Evolutionary conservation across 2,888 invertebrate species (phyloP).

Genomic region (Microctonus aethiopoides): DNA sequence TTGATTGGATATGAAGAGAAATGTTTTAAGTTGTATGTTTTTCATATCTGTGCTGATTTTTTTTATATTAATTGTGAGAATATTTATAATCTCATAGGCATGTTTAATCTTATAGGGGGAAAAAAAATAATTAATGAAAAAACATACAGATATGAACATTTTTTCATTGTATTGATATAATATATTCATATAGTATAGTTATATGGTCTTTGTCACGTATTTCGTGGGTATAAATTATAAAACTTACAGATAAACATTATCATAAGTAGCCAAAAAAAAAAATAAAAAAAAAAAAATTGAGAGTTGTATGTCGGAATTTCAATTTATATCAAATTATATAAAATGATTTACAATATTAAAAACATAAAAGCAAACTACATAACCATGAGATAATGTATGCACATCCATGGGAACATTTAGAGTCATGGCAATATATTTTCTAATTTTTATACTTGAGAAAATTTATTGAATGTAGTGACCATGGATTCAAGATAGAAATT

Average conservation of each 20-base stretch:
- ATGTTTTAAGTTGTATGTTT: neutral
- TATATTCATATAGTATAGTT: too few species aligned
- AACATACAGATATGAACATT: neutral
- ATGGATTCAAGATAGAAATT: neutral
- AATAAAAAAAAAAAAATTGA: too few species aligned
- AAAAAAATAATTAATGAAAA: neutral
- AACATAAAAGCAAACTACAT: neutral
- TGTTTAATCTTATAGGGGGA: neutral
- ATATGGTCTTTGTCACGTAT: too few species aligned
- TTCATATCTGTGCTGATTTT: neutral
- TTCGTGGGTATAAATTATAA: too few species aligned
- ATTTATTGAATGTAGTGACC: neutral
- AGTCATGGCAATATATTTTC: neutral
- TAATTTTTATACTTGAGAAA: neutral
- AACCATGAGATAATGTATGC: neutral
- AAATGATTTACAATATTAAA: neutral
- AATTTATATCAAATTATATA: too few species aligned
- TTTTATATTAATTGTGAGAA: neutral
- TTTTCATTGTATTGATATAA: too few species aligned
- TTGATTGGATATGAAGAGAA: neutral
- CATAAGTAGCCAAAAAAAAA: too few species aligned
- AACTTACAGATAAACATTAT: too few species aligned
- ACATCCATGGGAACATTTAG: neutral
- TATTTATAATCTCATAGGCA: neutral
- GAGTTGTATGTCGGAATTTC: too few species aligned